Evolutionary conservation across 2,797 vertebrate species (phyloP).

Genomic region (Propithecus deckenii): DNA sequence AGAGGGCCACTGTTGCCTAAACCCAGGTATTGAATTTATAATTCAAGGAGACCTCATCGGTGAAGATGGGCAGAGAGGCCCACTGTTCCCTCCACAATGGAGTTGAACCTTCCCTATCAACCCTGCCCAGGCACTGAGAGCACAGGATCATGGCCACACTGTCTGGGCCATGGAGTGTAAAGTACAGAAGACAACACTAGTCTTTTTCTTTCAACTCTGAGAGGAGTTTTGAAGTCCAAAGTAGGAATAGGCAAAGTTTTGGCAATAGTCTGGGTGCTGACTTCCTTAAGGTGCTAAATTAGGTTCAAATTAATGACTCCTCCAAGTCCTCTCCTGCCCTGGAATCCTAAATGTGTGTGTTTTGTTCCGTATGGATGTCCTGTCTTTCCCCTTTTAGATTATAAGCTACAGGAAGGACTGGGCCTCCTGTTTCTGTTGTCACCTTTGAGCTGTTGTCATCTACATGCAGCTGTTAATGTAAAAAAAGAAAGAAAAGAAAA

Average conservation of each 20-base stretch:
- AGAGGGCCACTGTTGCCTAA: background rate
- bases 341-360: background rate
- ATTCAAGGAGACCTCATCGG: background rate
- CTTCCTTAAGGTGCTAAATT: slow-evolving; percentile 38
- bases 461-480: slow-evolving; percentile 39
- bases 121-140: background rate
- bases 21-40: background rate
- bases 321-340: background rate
- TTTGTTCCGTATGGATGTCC: background rate
- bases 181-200: background rate
- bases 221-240: background rate
- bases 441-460: slow-evolving; percentile 54
- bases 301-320: background rate
- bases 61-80: background rate
- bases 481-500: background rate
- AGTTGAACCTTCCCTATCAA: background rate
- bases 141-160: background rate
- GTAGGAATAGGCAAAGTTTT: background rate
- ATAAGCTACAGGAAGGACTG: background rate
- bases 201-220: slow-evolving; percentile 27
- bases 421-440: slow-evolving; percentile 53
- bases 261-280: slow-evolving; percentile 20
- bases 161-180: background rate
- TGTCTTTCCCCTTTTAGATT: background rate
- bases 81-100: background rate